Conservation (phyloP, 2,113 vertebrate species). For the Datnioides undecimradiatus region DNA sequence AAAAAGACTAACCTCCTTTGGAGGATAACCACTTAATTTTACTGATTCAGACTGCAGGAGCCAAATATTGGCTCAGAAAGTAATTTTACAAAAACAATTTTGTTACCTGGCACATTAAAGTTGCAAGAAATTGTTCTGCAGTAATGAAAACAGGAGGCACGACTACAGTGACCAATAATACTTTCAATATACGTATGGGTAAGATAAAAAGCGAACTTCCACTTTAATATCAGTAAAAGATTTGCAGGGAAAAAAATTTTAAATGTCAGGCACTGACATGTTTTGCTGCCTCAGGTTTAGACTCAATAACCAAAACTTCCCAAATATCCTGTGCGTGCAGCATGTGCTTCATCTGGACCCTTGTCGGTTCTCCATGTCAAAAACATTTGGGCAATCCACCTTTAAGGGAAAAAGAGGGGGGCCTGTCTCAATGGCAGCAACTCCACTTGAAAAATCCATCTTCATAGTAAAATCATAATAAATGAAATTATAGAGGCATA, state of each 20-base stretch:
- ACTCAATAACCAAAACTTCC: background rate
- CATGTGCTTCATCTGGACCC: slow-evolving; percentile 6
- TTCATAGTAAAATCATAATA: background rate
- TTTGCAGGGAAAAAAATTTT: background rate
- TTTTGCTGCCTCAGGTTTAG: background rate
- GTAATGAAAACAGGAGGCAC: background rate
- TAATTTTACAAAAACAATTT: background rate
- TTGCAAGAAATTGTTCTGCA: background rate
- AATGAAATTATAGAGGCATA: background rate
- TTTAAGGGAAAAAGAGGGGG: background rate
- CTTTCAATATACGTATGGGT: background rate
- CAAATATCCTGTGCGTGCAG: background rate
- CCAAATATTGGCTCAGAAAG: no score
- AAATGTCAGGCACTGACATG: background rate
- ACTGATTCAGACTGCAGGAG: no score
- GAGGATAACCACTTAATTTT: no score
- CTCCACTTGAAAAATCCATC: background rate
- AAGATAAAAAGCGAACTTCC: background rate
- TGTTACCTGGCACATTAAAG: background rate
- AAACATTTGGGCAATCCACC: slow-evolving; percentile 45
- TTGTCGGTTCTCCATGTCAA: slow-evolving; percentile 52
- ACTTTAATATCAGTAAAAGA: background rate
- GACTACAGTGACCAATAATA: background rate
- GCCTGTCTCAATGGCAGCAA: background rate
- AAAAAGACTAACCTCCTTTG: background rate